phyloP scores from a whole-genome alignment of 2,113 vertebrate genomes.

The Myxocyprinus asiaticus region DNA sequence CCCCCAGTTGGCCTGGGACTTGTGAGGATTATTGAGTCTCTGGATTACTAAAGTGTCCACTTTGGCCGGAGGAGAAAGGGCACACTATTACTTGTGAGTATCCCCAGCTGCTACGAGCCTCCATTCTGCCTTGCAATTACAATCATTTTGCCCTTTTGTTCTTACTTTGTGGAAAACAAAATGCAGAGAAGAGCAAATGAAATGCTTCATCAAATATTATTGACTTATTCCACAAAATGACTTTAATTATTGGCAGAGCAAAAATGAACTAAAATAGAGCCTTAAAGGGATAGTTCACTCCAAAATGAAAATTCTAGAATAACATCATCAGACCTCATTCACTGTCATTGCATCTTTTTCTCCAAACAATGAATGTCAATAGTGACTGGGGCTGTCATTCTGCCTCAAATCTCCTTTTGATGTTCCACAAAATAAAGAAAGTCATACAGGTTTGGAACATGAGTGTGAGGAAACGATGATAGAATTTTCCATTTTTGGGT shows the following conservation, averaged over 20 bases:
- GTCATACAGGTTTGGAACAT: too few species aligned
- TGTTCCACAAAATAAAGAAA: too few species aligned
- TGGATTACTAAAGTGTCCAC: slow-evolving; percentile 48
- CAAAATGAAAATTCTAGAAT: too few species aligned
- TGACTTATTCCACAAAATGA: background rate
- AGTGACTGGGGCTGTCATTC: too few species aligned
- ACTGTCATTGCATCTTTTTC: too few species aligned
- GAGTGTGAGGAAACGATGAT: too few species aligned
- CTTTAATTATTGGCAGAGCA: background rate
- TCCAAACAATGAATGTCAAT: too few species aligned
- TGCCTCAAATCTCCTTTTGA: too few species aligned
- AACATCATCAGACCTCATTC: too few species aligned
- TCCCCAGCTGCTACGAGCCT: slow-evolving; percentile 49
- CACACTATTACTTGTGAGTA: slow-evolving; percentile 69
- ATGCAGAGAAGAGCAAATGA: background rate
- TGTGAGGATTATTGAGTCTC: slow-evolving; percentile 51
- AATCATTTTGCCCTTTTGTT: slow-evolving; percentile 33
- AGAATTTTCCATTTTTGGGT: too few species aligned
- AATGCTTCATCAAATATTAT: slow-evolving; percentile 5
- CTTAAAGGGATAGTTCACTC: too few species aligned
- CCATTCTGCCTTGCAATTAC: slow-evolving; percentile 28
- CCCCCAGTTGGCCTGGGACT: slow-evolving; percentile 21
- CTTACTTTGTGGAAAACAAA: slow-evolving; percentile 15
- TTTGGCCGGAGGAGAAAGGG: slow-evolving; percentile 43
- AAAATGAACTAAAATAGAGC: too few species aligned